These are phyloP conservation scores for Athrips mouffetella DNA, from an alignment of 2,888 invertebrate genomes.

Conservation along the genomic window DNA sequence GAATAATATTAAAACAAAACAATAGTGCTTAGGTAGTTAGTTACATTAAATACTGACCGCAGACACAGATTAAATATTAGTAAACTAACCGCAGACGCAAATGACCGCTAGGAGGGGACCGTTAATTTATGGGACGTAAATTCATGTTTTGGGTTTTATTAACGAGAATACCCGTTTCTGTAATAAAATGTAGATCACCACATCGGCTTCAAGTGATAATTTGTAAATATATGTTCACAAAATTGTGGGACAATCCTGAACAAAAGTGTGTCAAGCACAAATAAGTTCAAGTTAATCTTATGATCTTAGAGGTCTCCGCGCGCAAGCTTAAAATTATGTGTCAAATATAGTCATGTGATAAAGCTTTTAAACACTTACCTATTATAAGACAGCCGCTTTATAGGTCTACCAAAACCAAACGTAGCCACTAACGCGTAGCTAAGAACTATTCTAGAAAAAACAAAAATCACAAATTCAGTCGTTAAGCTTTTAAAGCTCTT, in stretches of 20 bases:
- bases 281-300: too few relatives aligned
- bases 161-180: conserved; percentile 35
- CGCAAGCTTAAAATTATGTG: too few relatives aligned
- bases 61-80: not conserved
- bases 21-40: not conserved
- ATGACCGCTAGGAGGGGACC: not conserved
- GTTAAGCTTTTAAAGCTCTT: too few relatives aligned
- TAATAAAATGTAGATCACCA: conserved; percentile 40
- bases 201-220: conserved; percentile 63
- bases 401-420: not conserved
- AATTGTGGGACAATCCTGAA: conserved; percentile 51
- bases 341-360: too few relatives aligned
- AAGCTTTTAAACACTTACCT: too few relatives aligned
- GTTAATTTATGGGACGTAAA: conserved; percentile 12
- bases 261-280: conserved; percentile 24
- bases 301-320: too few relatives aligned
- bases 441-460: too few relatives aligned
- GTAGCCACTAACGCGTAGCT: too few relatives aligned
- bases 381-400: not conserved
- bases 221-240: conserved; percentile 67
- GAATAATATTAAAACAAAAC: too few relatives aligned
- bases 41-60: not conserved
- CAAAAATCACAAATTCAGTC: too few relatives aligned
- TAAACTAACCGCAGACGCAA: not conserved
- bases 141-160: conserved; percentile 25